These are phyloP conservation scores for Aurelia sp. DNA, from an alignment of 30 jellyfish, hydroid and myxozoan species.

Conservation along the genomic window DNA sequence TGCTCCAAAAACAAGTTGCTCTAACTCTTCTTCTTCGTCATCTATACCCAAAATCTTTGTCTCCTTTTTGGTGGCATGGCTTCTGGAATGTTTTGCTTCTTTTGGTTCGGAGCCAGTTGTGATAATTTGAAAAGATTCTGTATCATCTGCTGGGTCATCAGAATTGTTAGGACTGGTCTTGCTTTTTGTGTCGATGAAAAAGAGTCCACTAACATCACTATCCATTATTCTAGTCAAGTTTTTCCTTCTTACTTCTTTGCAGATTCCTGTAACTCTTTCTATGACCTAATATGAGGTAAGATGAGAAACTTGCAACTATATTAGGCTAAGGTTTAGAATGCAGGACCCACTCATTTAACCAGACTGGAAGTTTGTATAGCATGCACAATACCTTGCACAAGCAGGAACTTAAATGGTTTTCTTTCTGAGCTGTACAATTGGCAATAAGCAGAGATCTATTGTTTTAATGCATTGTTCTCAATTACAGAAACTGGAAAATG, in stretches of 20 bases:
- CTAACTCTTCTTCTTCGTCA: constrained; percentile 64
- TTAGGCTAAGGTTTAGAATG: too few relatives aligned
- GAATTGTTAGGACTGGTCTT: neutral
- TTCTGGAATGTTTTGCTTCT: neutral
- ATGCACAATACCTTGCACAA: too few relatives aligned
- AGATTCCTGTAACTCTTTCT: too few relatives aligned
- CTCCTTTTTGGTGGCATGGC: neutral
- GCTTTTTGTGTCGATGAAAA: constrained; percentile 51
- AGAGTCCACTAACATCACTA: constrained; percentile 5
- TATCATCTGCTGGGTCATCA: neutral
- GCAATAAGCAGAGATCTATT: too few relatives aligned
- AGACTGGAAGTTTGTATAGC: too few relatives aligned
- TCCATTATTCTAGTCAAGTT: constrained; percentile 1
- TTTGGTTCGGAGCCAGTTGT: neutral
- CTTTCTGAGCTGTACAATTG: too few relatives aligned
- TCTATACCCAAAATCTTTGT: constrained; percentile 27
- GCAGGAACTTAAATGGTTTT: too few relatives aligned
- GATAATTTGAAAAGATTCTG: neutral
- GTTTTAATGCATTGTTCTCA: too few relatives aligned
- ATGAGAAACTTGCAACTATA: too few relatives aligned
- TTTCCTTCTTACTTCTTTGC: neutral
- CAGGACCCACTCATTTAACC: too few relatives aligned
- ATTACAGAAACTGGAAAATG: too few relatives aligned
- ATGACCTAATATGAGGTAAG: too few relatives aligned
- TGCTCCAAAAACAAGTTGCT: constrained; percentile 57